These are phyloP conservation scores for Aquatica leii DNA, from an alignment of 2,888 invertebrate genomes.

Conservation along the genomic window DNA sequence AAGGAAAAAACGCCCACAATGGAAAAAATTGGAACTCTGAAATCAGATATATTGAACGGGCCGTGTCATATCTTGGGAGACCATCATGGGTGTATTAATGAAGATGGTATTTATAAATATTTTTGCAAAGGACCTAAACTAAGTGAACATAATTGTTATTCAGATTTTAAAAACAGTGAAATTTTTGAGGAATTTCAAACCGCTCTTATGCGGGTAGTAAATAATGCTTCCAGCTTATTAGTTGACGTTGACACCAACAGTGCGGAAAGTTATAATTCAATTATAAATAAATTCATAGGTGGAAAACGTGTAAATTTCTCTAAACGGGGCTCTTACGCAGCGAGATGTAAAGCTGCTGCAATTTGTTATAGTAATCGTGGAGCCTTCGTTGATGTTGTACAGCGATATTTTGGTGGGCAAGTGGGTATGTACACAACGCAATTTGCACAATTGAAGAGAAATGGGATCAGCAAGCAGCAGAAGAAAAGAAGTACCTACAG, in stretches of 20 bases:
- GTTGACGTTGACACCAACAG: slow-evolving; percentile 2
- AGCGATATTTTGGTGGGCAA: slow-evolving; percentile 10
- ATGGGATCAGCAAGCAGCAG: background rate
- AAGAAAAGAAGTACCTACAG: slow-evolving; percentile 1
- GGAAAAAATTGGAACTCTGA: background rate
- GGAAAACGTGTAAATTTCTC: too few species aligned
- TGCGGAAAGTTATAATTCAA: slow-evolving; percentile 11
- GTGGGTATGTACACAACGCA: background rate
- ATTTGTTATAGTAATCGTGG: slow-evolving; percentile 4
- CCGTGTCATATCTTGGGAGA: background rate
- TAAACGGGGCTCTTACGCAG: background rate
- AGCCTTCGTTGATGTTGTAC: background rate
- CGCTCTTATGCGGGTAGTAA: background rate
- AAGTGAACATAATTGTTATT: background rate
- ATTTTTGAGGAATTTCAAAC: background rate
- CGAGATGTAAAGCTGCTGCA: slow-evolving; percentile 5
- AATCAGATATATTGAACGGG: background rate
- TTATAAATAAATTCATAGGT: slow-evolving; percentile 6
- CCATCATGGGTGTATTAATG: slow-evolving; percentile 3
- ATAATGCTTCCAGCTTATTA: background rate
- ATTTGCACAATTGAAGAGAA: slow-evolving; percentile 4
- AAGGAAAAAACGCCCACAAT: background rate
- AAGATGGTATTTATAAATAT: slow-evolving; percentile 4
- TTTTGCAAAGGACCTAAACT: background rate
- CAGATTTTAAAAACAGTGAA: background rate